Conservation (phyloP, 2,888 invertebrate genomes). For the Rhingia rostrata region DNA sequence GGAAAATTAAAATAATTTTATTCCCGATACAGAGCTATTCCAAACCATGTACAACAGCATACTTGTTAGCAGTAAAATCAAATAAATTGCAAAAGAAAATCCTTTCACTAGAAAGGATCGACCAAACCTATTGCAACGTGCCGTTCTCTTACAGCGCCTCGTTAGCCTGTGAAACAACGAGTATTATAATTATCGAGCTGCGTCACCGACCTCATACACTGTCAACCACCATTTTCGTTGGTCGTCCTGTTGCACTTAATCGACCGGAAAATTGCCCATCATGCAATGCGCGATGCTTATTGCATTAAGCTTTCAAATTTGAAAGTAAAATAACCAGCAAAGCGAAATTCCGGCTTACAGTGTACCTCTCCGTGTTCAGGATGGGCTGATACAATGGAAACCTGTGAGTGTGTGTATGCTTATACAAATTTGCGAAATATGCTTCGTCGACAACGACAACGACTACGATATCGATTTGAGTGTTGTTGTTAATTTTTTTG, state of each 20-base stretch:
- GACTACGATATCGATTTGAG: slow-evolving; percentile 43
- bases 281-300: slow-evolving; percentile 43
- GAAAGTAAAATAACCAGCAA: slow-evolving; percentile 19
- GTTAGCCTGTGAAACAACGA: neutral
- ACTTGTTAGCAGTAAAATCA: slow-evolving; percentile 26
- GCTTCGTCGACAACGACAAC: slow-evolving; percentile 29
- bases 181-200: slow-evolving; percentile 30
- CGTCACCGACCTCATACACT: slow-evolving; percentile 1
- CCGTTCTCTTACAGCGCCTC: neutral
- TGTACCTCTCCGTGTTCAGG: neutral
- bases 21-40: neutral
- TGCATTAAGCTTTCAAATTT: slow-evolving; percentile 45
- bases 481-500: slow-evolving; percentile 7
- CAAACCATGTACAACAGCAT: slow-evolving; percentile 10
- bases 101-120: neutral
- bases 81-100: slow-evolving; percentile 13
- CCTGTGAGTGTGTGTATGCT: neutral
- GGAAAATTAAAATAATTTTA: slow-evolving; percentile 18
- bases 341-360: slow-evolving; percentile 2
- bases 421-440: slow-evolving; percentile 31
- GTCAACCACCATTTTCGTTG: neutral
- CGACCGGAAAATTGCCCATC: slow-evolving; percentile 52
- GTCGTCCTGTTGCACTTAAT: slow-evolving; percentile 49
- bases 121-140: neutral
- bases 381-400: slow-evolving; percentile 10